Percentiles rank a stretch among this genome's conserved stretches.
phyloP scores from a whole-genome alignment of 2,113 vertebrate genomes.

The Odontesthes bonariensis region DNA sequence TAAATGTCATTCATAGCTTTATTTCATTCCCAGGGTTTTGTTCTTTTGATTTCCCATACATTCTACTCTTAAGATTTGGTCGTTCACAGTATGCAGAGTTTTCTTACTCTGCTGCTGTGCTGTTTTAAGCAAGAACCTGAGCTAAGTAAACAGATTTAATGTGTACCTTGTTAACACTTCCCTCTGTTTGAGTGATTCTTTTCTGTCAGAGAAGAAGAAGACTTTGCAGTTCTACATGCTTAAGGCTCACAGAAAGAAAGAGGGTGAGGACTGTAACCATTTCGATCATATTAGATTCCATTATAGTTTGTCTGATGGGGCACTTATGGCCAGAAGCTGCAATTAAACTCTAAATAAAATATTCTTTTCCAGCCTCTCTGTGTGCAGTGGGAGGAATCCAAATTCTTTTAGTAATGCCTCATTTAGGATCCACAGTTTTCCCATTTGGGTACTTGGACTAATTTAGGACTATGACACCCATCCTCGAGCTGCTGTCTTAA shows the following conservation, averaged over 20 bases:
- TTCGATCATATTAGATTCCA: slow-evolving; percentile 74
- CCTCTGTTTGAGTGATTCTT: slow-evolving; percentile 28
- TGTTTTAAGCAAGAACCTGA: neutral
- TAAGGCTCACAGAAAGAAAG: slow-evolving; percentile 47
- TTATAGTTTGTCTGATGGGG: slow-evolving; percentile 74
- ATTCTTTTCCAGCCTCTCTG: slow-evolving; percentile 70
- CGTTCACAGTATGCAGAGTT: neutral
- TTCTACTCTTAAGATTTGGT: neutral
- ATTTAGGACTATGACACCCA: slow-evolving; percentile 61
- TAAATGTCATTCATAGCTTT: no score
- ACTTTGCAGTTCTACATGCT: slow-evolving; percentile 51
- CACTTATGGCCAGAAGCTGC: slow-evolving; percentile 75
- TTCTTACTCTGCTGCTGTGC: neutral
- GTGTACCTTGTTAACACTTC: slow-evolving; percentile 50
- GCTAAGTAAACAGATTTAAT: slow-evolving; percentile 16
- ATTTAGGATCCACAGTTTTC: slow-evolving; percentile 71
- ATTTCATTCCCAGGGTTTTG: no score
- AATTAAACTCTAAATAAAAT: slow-evolving; percentile 83
- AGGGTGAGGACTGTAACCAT: slow-evolving; percentile 70
- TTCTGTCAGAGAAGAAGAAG: slow-evolving; percentile 24
- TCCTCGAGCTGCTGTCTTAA: slow-evolving; percentile 50
- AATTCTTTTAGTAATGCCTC: slow-evolving; percentile 72
- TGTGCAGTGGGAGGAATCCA: slow-evolving; percentile 70
- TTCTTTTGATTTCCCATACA: neutral
- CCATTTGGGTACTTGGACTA: slow-evolving; percentile 64